Conservation (phyloP, 2,113 vertebrate species). For the Coryphaenoides rupestris region DNA sequence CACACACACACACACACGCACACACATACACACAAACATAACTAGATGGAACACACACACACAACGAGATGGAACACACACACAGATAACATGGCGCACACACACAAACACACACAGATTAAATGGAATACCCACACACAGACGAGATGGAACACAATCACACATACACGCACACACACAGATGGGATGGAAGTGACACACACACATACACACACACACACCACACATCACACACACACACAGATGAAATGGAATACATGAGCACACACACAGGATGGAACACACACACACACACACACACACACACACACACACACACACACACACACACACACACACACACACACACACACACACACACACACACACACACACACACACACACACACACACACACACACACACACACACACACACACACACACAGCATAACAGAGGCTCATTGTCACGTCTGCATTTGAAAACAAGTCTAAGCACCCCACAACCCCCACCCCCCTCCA, state of each 20-base stretch:
- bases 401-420: slow-evolving; percentile 22
- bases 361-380: slow-evolving; percentile 3
- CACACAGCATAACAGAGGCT: slow-evolving; percentile 46
- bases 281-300: background rate
- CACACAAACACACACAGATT: no score
- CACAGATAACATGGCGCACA: no score
- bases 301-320: background rate
- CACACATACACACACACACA: slow-evolving; percentile 10
- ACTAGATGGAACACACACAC: no score
- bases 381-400: slow-evolving; percentile 26
- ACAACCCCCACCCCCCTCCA: background rate
- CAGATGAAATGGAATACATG: background rate
- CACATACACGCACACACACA: slow-evolving; percentile 6
- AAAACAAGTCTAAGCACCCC: slow-evolving; percentile 42
- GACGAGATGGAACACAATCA: no score
- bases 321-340: slow-evolving; percentile 15
- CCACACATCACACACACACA: background rate
- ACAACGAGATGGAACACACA: no score
- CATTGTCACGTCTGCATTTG: slow-evolving; percentile 57
- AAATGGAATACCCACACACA: no score
- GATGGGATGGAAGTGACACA: slow-evolving; percentile 3
- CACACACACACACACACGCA: background rate
- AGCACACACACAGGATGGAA: background rate
- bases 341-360: slow-evolving; percentile 10
- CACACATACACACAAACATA: no score